These are phyloP conservation scores for Aegithalos caudatus DNA, from an alignment of 2,113 vertebrate species.

Conservation along the genomic window DNA sequence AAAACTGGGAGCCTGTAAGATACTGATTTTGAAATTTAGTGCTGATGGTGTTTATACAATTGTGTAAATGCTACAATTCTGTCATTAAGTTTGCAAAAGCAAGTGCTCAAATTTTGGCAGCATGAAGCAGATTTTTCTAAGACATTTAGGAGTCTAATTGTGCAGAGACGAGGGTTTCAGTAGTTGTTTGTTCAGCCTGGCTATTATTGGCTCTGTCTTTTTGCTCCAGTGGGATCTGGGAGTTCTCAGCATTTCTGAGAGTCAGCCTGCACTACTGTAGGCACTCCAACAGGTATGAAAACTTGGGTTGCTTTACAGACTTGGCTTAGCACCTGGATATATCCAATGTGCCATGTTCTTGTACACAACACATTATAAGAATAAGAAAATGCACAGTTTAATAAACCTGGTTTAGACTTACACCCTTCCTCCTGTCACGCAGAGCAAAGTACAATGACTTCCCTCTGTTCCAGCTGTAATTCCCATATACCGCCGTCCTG, in stretches of 20 bases:
- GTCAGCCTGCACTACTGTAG: not conserved
- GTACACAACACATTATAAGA: not conserved
- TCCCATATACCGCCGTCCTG: not conserved
- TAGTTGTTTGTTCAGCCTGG: not conserved
- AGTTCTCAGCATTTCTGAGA: not conserved
- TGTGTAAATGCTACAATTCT: not conserved
- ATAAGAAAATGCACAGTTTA: not conserved
- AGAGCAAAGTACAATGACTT: not conserved
- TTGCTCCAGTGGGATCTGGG: not conserved
- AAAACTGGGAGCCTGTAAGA: not conserved
- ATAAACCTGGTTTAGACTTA: not conserved
- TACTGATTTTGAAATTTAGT: not conserved
- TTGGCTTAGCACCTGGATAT: not conserved
- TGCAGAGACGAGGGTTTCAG: not conserved
- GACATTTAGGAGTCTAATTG: not conserved
- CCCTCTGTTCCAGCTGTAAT: not conserved
- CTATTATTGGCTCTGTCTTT: not conserved
- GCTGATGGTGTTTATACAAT: not conserved
- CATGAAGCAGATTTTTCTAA: not conserved
- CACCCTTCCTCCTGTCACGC: not conserved
- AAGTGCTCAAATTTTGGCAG: not conserved
- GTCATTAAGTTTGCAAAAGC: not conserved
- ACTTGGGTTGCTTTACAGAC: not conserved
- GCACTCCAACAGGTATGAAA: not conserved
- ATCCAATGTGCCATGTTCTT: not conserved